Conservation (phyloP, 2,113 vertebrate genomes). For the Candoia aspera region DNA sequence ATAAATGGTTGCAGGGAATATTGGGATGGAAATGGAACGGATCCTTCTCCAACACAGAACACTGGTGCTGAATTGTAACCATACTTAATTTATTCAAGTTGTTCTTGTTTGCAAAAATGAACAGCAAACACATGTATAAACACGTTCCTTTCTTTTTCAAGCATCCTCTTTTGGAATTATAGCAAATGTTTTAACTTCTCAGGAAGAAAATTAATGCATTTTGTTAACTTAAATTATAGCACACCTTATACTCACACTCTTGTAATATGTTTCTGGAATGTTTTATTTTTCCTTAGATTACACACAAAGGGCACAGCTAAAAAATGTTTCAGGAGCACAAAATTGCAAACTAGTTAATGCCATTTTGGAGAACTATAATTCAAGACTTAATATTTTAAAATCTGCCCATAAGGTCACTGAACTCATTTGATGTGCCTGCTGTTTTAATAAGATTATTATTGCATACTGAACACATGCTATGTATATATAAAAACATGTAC, state of each 20-base stretch:
- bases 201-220: neutral
- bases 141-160: neutral
- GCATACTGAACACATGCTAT: neutral
- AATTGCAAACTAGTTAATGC: constrained; percentile 9
- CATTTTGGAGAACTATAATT: constrained; percentile 36
- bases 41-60: neutral
- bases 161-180: neutral
- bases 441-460: constrained; percentile 27
- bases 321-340: constrained; percentile 3
- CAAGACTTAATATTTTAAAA: constrained; percentile 24
- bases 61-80: neutral
- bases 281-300: neutral
- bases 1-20: neutral
- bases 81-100: neutral
- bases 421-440: constrained; percentile 26
- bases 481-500: constrained; percentile 1
- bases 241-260: neutral
- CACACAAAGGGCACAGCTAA: constrained; percentile 7
- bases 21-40: neutral
- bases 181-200: neutral
- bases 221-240: neutral
- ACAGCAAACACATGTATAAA: neutral
- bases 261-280: neutral
- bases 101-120: neutral
- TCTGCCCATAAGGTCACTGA: constrained; percentile 3